Evolutionary conservation across 2,888 invertebrate genomes (phyloP).

Genomic region (Lasioglossum lativentre): DNA sequence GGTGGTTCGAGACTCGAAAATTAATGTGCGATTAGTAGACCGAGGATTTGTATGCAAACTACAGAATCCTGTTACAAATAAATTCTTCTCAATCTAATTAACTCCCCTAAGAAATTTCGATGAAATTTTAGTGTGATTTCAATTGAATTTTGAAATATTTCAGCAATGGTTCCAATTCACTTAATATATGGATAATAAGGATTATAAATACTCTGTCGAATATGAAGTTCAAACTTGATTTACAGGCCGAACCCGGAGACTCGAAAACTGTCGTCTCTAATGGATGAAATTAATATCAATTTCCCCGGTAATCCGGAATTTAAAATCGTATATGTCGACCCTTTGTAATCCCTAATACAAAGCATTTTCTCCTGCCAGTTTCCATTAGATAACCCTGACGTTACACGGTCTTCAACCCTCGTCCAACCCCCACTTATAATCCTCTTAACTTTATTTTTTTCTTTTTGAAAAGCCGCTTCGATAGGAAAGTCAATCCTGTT

Average conservation of each 20-base stretch:
- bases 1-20: neutral
- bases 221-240: neutral
- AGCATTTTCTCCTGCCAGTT: conserved; percentile 13
- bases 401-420: conserved; percentile 4
- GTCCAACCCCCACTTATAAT: neutral
- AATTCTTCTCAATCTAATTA: too few relatives aligned
- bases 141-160: neutral
- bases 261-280: neutral
- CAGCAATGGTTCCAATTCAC: neutral
- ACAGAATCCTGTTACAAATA: too few relatives aligned
- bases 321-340: conserved; percentile 1
- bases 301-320: neutral
- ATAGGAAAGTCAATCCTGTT: neutral
- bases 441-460: conserved; percentile 6
- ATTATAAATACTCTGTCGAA: neutral
- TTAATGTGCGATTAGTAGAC: too few relatives aligned
- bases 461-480: neutral
- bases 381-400: conserved; percentile 15
- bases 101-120: neutral
- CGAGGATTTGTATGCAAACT: too few relatives aligned
- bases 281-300: conserved; percentile 5
- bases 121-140: neutral
- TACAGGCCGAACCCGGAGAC: neutral
- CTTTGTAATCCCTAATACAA: conserved; percentile 7
- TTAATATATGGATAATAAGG: neutral